Evolutionary conservation across 2,797 vertebrate species (phyloP), one percentile per base, ranked within the genome.

Genomic region (Urosaurus nigricauda): DNA sequence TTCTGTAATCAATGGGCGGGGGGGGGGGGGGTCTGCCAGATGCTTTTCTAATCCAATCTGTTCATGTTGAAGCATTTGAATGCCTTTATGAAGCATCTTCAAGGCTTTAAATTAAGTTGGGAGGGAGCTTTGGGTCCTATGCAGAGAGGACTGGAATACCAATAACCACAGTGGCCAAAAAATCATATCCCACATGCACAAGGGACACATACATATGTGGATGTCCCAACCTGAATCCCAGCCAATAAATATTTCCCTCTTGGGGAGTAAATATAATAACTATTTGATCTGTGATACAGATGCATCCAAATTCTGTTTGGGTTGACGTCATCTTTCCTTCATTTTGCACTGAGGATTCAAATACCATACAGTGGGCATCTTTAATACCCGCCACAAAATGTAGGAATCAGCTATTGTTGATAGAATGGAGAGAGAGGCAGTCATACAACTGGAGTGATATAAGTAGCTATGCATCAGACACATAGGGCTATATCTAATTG

Each of bases 281-380:
- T 8, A 71, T 75, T 75, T 81, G 40, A n/a, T 82, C 78, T 56
- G 83, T 16, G 58, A 75, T 68, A 29, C 68, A 37, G 21, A 19
- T 63, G 40, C 6, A 75, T 53, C 78, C 78, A 84, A 32, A n/a
- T 75, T 89, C 83, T 85, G 68, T 81, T 26, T 51, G 21, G 51
- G 65, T 71, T 60, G 26, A 56, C 9, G 43, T 16, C n/a, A 81
- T 81, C 56, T 65, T 81, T 81, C 32, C 65, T 16, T 26, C 16
- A 29, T 89, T 80, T 60, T 12, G 53, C 32, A 47, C 73, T 63
- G 56, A 85, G 35, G 19, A 81, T 85, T 74, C 53, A 79, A 65
- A 65, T 73, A 24, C 9, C 9, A 51, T 53, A 16, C 37, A 80
- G 29, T 21, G 68, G 37, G 26, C 65, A 70, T 6, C 9, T 40